Evolutionary conservation across 37 sponge, comb jelly and placozoan species (phyloP), one percentile per base, ranked within the genome.

Genomic region (Lycopodina hypogea): DNA sequence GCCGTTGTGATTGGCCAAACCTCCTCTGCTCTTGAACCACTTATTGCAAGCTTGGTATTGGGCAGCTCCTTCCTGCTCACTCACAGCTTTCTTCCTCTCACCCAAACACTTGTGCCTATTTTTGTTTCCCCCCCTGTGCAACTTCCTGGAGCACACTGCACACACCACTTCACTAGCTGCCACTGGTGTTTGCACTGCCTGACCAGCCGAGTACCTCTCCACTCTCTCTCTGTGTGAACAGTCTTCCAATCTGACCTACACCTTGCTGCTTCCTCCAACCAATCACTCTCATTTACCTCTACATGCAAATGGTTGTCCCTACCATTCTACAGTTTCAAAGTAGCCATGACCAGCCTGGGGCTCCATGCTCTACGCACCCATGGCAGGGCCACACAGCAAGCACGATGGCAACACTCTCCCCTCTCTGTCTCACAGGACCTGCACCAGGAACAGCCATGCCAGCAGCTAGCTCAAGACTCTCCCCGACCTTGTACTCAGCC

Each of bases 61-160:
- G 11, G 9, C 56, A 17, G 75, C 75, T 56, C 75, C 75, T 29
- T 23, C 32, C 35, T 74, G 56, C 39, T 74, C 56, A 42, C 56
- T 21, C 56, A 74, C 75, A 37, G 75, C 56, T 56, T 74, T 55
- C 56, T 23, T 11, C 28, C 75, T 74, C 39, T 74, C 56, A 62
- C 24, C 19, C 9, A 21, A 28, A 62, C 64, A 62, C 64, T 62
- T 62, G 64, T 62, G 64, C 19, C 29, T 62, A 15, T 62, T 62
- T 62, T 26, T 62, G 19, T 62, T 26, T 28, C 64, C 29, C 24
- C 19, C 64, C 29, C 64, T 62, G 9, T n/a, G 11, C 15, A 52
- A 52, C 11, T n/a, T 62, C 64, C 29, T 62, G 64, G 29, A 62
- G 17, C 29, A 21, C 29, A 62, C 64, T 21, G 11, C 64, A 62